These are phyloP conservation scores for Psammodynastes pulverulentus DNA, from an alignment of 2,113 vertebrate genomes.

Conservation along the genomic window DNA sequence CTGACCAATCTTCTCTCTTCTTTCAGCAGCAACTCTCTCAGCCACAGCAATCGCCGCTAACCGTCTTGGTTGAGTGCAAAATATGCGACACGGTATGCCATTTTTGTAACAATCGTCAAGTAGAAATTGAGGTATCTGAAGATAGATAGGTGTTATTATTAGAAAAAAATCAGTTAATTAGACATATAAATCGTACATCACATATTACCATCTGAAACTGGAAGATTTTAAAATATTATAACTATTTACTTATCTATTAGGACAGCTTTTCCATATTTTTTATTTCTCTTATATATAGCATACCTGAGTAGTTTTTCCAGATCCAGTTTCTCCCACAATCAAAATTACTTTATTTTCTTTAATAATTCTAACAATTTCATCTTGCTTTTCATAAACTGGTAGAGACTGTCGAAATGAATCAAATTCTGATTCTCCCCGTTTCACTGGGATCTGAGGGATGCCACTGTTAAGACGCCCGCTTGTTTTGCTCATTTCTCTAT, in stretches of 20 bases:
- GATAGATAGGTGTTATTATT: background rate
- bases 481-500: constrained; percentile 75
- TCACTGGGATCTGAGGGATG: constrained; percentile 84
- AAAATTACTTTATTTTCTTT: constrained; percentile 85
- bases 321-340: constrained; percentile 92
- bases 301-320: constrained; percentile 98
- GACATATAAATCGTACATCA: background rate
- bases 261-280: background rate
- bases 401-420: constrained; percentile 83
- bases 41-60: constrained; percentile 89
- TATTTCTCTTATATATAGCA: constrained; percentile 40
- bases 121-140: constrained; percentile 94
- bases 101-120: constrained; percentile 84
- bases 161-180: fast-evolving
- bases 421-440: constrained; percentile 80
- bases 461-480: constrained; percentile 82
- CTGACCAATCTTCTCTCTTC: constrained; percentile 88
- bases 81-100: constrained; percentile 84
- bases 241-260: background rate
- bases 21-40: constrained; percentile 91
- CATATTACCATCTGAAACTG: background rate
- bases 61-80: constrained; percentile 93
- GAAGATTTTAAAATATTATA: background rate
- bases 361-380: constrained; percentile 86
- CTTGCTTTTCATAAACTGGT: constrained; percentile 82